Evolutionary conservation across 2,113 vertebrate species (phyloP).

Genomic region (Oryctolagus cuniculus): DNA sequence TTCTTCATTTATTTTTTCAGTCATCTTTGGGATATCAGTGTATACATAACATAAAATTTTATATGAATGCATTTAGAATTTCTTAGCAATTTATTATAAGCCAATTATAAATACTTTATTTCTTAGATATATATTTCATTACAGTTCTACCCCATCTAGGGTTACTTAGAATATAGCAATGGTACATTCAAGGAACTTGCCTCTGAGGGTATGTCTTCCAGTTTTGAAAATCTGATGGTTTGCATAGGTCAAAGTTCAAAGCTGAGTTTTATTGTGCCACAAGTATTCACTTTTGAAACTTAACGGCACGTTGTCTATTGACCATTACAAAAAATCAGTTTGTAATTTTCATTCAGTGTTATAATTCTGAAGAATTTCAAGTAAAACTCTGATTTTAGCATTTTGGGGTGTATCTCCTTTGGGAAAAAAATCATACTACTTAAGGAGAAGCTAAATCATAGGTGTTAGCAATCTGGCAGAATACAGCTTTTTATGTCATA

Average conservation of each 20-base stretch:
- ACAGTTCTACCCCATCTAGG: constrained; percentile 82
- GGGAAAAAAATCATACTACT: constrained; percentile 55
- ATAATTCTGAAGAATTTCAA: constrained; percentile 84
- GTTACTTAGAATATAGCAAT: constrained; percentile 82
- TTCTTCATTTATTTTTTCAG: constrained; percentile 84
- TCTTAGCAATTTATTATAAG: constrained; percentile 83
- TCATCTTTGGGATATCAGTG: constrained; percentile 83
- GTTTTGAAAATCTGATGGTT: constrained; percentile 70
- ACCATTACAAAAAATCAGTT: constrained; percentile 84
- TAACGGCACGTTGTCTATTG: constrained; percentile 65
- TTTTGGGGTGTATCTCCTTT: constrained; percentile 80
- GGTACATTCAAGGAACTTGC: constrained; percentile 36
- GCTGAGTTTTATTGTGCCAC: constrained; percentile 70
- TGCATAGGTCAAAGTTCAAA: constrained; percentile 78
- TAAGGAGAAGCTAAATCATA: constrained; percentile 67
- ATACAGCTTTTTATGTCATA: constrained; percentile 38
- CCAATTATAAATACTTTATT: constrained; percentile 86
- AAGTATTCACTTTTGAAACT: constrained; percentile 71
- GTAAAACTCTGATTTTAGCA: constrained; percentile 80
- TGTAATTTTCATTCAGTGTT: constrained; percentile 75
- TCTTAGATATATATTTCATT: constrained; percentile 84
- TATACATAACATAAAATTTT: constrained; percentile 83
- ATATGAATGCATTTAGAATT: constrained; percentile 83
- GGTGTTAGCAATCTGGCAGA: constrained; percentile 61
- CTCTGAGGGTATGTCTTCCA: constrained; percentile 53